These are phyloP conservation scores for Nesoenas mayeri DNA, from an alignment of 2,113 vertebrate genomes.

Conservation along the genomic window DNA sequence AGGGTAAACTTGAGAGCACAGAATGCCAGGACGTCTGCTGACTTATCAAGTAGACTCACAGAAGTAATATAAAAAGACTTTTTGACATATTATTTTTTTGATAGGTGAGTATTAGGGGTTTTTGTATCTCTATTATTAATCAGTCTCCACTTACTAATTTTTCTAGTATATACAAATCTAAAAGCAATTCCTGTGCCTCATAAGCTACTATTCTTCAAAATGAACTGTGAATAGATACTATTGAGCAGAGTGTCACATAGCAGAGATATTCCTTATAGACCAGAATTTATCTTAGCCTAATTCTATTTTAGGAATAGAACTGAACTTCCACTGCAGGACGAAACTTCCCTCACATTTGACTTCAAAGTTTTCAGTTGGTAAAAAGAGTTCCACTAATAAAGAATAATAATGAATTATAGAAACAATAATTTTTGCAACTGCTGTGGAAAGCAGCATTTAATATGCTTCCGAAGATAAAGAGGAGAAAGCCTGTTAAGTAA, in stretches of 20 bases:
- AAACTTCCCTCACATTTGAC: neutral
- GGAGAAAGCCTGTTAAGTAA: neutral
- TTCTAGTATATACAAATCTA: neutral
- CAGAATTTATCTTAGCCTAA: neutral
- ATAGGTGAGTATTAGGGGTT: neutral
- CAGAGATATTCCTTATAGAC: neutral
- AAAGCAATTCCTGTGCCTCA: neutral
- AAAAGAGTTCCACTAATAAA: neutral
- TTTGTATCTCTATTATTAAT: neutral
- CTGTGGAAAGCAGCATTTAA: neutral
- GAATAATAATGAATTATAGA: neutral
- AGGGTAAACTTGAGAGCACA: neutral
- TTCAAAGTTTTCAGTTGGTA: neutral
- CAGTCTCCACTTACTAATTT: neutral
- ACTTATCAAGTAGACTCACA: neutral
- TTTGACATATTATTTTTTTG: neutral
- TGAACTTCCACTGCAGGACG: neutral
- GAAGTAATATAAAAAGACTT: neutral
- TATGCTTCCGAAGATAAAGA: neutral
- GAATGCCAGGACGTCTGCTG: neutral
- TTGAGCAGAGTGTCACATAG: neutral
- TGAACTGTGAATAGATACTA: neutral
- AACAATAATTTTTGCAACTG: neutral
- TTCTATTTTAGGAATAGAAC: neutral
- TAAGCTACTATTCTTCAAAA: neutral